Conservation (phyloP, 1,140 invertebrate species). For the Drosophila neocordata region DNA sequence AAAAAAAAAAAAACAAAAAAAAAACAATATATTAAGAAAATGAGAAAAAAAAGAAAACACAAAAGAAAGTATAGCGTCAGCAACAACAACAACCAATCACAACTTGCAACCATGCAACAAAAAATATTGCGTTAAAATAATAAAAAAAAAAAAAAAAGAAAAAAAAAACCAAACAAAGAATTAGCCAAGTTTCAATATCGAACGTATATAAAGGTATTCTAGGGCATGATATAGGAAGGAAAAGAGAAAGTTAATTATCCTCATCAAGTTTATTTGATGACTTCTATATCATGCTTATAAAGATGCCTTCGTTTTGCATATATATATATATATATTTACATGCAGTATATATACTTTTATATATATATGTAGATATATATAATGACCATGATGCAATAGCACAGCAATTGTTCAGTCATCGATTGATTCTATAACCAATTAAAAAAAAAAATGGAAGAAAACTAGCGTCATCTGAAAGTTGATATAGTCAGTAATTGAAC, state of each 20-base stretch:
- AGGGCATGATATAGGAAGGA: no score
- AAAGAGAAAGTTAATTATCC: no score
- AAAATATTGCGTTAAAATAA: not conserved
- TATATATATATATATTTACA: no score
- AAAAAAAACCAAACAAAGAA: constrained; percentile 26
- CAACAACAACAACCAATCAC: constrained; percentile 2
- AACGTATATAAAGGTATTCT: no score
- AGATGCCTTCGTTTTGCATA: no score
- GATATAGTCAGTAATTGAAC: not conserved
- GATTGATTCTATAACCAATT: not conserved
- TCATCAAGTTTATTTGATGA: no score
- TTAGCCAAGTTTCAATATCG: constrained; percentile 8
- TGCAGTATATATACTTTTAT: not conserved
- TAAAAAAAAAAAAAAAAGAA: not conserved
- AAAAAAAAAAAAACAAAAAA: constrained; percentile 67
- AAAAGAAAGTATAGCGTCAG: not conserved
- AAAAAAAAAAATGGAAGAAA: not conserved
- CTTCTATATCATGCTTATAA: no score
- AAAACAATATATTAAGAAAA: constrained; percentile 19
- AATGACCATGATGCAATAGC: constrained; percentile 4
- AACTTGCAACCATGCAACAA: not conserved
- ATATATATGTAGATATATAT: not conserved
- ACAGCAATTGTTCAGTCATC: not conserved
- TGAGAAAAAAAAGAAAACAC: constrained; percentile 2
- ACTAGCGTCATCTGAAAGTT: constrained; percentile 3